A percentile compares a stretch with the other conserved stretches of the same genome.
phyloP scores from a whole-genome alignment of 2,113 vertebrate species.

The Corvus cornix region DNA sequence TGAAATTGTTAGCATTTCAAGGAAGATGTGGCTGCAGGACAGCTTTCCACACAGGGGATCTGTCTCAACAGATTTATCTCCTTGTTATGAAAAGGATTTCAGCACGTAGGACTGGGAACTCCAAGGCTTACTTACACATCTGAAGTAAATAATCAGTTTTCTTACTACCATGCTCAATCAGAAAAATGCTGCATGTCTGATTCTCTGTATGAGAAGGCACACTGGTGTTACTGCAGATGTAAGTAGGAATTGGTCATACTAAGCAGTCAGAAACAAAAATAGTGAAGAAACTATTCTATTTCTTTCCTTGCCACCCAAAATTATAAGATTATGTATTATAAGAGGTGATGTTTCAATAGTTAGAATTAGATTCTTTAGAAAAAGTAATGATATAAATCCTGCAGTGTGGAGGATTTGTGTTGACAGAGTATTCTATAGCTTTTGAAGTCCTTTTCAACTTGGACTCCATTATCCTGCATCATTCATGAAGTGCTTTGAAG shows the following conservation, averaged over 20 bases:
- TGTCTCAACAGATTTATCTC: neutral
- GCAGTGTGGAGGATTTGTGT: neutral
- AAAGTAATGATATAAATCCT: neutral
- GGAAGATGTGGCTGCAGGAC: neutral
- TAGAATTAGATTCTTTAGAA: neutral
- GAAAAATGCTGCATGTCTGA: neutral
- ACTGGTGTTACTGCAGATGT: neutral
- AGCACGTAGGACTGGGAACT: neutral
- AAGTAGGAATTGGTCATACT: neutral
- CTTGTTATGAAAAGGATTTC: neutral
- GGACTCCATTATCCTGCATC: neutral
- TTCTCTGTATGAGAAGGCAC: neutral
- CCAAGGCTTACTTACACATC: neutral
- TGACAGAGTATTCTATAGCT: neutral
- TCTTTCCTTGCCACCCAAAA: neutral
- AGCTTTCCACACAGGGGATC: neutral
- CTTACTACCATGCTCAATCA: neutral
- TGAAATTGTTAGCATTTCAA: neutral
- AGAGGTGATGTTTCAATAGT: neutral
- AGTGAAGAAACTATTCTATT: neutral
- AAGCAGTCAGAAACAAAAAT: neutral
- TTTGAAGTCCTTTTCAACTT: neutral
- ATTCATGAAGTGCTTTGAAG: neutral
- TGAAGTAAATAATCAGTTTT: neutral
- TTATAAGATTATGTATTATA: neutral